These are phyloP conservation scores for Ctenochaetus hawaiiensis DNA, from an alignment of 2,797 vertebrate genomes.

Conservation along the genomic window DNA sequence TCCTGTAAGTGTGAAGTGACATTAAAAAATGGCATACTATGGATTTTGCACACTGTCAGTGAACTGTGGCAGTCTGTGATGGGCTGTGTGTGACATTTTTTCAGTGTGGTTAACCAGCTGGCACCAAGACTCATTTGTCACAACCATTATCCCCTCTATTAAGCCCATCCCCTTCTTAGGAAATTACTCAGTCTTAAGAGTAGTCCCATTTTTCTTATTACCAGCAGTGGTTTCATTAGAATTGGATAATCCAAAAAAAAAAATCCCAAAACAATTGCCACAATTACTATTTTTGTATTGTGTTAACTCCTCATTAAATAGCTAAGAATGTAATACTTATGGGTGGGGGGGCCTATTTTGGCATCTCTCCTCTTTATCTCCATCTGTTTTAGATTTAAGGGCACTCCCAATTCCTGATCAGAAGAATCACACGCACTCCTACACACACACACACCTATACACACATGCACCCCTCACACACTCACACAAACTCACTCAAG, in stretches of 20 bases:
- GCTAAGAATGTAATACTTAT: conserved; percentile 32
- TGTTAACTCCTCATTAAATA: conserved; percentile 45
- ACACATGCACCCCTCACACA: not conserved
- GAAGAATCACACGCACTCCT: conserved; percentile 20
- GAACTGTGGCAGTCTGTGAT: conserved; percentile 3
- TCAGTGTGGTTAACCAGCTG: conserved; percentile 42
- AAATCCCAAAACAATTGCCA: no score
- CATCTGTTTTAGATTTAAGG: conserved; percentile 52
- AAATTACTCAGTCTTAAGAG: conserved; percentile 56
- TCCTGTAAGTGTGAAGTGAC: not conserved
- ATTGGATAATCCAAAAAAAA: conserved; percentile 32
- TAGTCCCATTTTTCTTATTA: conserved; percentile 38
- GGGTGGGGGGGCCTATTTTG: conserved; percentile 26
- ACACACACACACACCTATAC: not conserved
- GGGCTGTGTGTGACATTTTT: conserved; percentile 21
- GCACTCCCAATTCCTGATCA: conserved; percentile 30
- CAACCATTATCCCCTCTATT: conserved; percentile 25
- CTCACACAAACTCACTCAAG: conserved; percentile 5
- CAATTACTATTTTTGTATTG: conserved; percentile 52
- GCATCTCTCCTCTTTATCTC: conserved; percentile 40
- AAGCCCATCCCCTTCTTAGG: conserved; percentile 59
- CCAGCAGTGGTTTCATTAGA: conserved; percentile 30
- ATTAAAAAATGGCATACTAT: not conserved
- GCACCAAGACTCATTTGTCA: conserved; percentile 62
- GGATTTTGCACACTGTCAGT: not conserved